Evolutionary conservation across 2,888 invertebrate genomes (phyloP), one percentile per base, ranked within the genome.

Genomic region (Scaptomyza reducta): DNA sequence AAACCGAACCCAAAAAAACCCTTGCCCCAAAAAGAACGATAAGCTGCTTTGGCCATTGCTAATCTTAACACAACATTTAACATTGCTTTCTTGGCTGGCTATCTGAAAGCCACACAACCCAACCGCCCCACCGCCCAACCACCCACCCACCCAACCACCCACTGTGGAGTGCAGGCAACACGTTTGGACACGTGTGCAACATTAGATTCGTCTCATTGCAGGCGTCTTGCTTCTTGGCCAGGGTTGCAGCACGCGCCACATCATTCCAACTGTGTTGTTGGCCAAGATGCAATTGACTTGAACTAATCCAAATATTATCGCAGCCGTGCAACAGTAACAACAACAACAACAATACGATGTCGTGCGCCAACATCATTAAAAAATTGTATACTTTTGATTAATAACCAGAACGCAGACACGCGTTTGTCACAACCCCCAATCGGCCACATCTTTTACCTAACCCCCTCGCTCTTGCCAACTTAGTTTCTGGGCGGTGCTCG

Each of bases 261-360:
- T 38, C 9, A 14, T 29, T 53, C 46, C 57, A 65, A 49, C 64
- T 65, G 64, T 65, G 64, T 74, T 65, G 64, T 74, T 72, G 64
- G 67, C 76, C 65, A 71, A 79, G 76, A 86, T 89, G 89, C 89
- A 89, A 88, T 88, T 89, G 89, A 89, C 89, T 89, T 89, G 89
- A 89, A 88, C 89, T 87, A 88, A 89, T 89, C 84, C 89, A 80
- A 88, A 89, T 80, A 89, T 89, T 88, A 88, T 88, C 82, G 79
- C 83, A 74, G 54, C 68, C 82, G 56, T 73, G 76, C 84, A 74
- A 78, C 72, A 79, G 63, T 59, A 73, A 69, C 68, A 74, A 57
- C 47, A 70, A 44, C 42, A 56, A 44, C 45, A 53, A 22, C 10
- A 77, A 68, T 65, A 57, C 47, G 51, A 59, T 74, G 66, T 74